Base-by-base conservation (phyloP, 2,113 vertebrate genomes). In the Baryphthengus martii region DNA sequence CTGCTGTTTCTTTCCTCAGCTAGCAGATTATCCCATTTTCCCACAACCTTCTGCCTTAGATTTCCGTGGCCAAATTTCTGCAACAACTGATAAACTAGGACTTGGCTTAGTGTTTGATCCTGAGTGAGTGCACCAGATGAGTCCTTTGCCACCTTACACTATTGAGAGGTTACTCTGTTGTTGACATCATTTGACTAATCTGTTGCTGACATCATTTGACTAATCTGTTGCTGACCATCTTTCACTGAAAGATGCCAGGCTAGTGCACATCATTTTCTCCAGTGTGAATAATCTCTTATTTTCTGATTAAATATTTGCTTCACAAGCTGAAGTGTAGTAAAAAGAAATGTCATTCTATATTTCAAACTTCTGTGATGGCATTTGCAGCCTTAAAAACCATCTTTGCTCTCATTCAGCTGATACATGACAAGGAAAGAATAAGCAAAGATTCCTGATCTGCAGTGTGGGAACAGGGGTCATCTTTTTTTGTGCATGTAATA, bases 41-140 rank as follows among this genome's bases (percentile, higher is more conserved):
- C 52, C 56, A 59, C 55, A 77, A 8, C 16, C 10, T 25, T 68
- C 44, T 81, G 42, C 55, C 44, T 77, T 39, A 5, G 9, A 25
- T 84, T 87, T 93, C 74, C 61, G 42, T 3, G 5, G 55, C 73
- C 25, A 73, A 78, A 2, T 18, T 85, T 82, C 56, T 71, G 40
- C 37, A 62, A 62, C 26, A 72, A 39, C 52, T 39, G 29, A 63
- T 67, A 81, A 91, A 14, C 21, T 40, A 56, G 42, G 49, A 72
- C 25, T 61, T 88, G 37, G 37, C 37, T 75, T 88, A 40, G 23
- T 56, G 39, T 73, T 49, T 66, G n/a, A 79, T 45, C 53, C 28
- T 0, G 0, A 28, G 17, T 8, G 39, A 63, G 26, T 23, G 52
- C 33, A 68, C 11, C 21, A 47, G 53, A 56, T 1, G 5, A 72